phyloP scores from a whole-genome alignment of 1,140 invertebrate genomes.

The Mycetomoellerius zeteki region DNA sequence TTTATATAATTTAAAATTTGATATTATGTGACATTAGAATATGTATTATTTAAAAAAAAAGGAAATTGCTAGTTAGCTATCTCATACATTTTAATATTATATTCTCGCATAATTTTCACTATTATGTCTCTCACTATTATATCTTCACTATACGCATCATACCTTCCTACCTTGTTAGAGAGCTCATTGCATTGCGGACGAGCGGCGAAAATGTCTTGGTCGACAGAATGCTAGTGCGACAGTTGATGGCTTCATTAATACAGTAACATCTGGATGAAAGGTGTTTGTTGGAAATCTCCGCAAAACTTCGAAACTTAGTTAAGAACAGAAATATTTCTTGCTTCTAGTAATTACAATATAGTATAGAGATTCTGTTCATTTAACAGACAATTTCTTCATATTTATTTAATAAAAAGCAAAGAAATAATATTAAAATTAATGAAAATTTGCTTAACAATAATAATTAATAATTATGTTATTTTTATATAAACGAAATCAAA shows the following conservation, averaged over 20 bases:
- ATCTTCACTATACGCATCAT: not conserved
- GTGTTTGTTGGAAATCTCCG: conserved; percentile 37
- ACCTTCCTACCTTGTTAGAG: conserved; percentile 4
- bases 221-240: conserved; percentile 40
- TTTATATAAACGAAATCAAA: not conserved
- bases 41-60: not conserved
- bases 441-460: not conserved
- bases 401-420: not conserved
- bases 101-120: conserved; percentile 27
- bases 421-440: not conserved
- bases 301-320: conserved; percentile 46
- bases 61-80: not conserved
- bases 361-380: not conserved
- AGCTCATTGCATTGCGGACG: conserved; percentile 10
- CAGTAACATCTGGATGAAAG: conserved; percentile 57
- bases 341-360: not conserved
- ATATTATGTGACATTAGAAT: not conserved
- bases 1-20: conserved; percentile 1
- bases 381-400: not conserved
- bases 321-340: conserved; percentile 3
- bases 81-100: conserved; percentile 29
- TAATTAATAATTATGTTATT: not conserved
- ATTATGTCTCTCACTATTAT: not conserved
- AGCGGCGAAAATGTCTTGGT: conserved; percentile 16
- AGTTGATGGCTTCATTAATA: conserved; percentile 63